Evolutionary conservation across 2,888 invertebrate species (phyloP), one percentile per base, ranked within the genome.

Genomic region (Agrilus biguttatus): DNA sequence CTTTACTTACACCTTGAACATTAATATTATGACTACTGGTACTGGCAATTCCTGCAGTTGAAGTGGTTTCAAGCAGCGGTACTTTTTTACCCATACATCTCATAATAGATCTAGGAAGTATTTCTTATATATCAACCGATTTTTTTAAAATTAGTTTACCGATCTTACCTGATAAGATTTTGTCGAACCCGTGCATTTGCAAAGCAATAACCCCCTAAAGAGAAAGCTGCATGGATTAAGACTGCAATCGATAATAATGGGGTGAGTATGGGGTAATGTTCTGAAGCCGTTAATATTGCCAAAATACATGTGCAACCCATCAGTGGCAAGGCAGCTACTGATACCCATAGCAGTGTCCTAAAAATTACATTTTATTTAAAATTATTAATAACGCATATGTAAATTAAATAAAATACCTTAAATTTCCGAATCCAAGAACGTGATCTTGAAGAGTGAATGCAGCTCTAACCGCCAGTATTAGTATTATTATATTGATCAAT

Each of bases 361-460:
- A 14, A 14, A 17, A 28, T 42, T 33, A 37, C 10, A 50, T 54
- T 41, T 51, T 48, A 19, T 8, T 3, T 10, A 8, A 8, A 21
- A n/a, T 13, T 37, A 13, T 19, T 13, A 34, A 35, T 14, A 10
- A 37, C 4, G 17, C 17, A 17, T 4, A 17, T 4, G 17, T 17
- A 17, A 19, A 37, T 10, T n/a, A 14, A 19, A 17, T 17, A 14
- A 13, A 14, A 36, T 55, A 81, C 75, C 85, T 77, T 45, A 88
- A 67, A 63, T 85, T 85, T 17, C 85, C 85, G 57, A 87, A 84
- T 46, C 92, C 92, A 48, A 87, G 76, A 19, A 92, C 85, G 58
- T 90, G 89, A 55, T 90, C 90, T 59, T 91, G 81, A 1, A 91
- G 73, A 2, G 90, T 87, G 60, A 92, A 91, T 21, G 92, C 92